These are phyloP conservation scores for Abramis brama DNA, from an alignment of 2,113 vertebrate species.

Conservation along the genomic window DNA sequence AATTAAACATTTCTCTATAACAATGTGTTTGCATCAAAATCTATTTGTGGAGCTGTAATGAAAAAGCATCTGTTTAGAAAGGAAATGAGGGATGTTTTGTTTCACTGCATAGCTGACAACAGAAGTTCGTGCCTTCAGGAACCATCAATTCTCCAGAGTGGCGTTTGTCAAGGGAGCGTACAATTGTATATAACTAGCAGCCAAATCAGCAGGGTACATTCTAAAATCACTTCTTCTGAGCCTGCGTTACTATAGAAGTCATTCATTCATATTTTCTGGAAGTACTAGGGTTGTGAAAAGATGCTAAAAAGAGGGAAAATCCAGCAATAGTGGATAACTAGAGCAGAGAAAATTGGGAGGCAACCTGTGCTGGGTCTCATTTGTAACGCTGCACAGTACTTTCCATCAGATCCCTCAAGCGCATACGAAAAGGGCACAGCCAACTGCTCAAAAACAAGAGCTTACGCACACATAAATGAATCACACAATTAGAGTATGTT, in stretches of 20 bases:
- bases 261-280: not conserved
- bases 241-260: conserved; percentile 7
- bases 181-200: conserved; percentile 25
- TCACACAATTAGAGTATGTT: conserved; percentile 35
- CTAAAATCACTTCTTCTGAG: conserved; percentile 20
- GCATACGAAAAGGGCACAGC: not conserved
- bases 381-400: conserved; percentile 35
- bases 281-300: not conserved
- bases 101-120: conserved; percentile 19
- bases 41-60: conserved; percentile 24
- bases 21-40: conserved; percentile 32
- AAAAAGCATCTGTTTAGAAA: conserved; percentile 32
- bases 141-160: conserved; percentile 13
- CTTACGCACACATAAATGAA: not conserved
- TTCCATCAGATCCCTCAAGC: conserved; percentile 41
- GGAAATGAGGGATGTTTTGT: conserved; percentile 8
- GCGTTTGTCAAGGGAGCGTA: conserved; percentile 8
- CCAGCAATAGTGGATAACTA: conserved; percentile 40
- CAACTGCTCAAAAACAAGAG: conserved; percentile 30
- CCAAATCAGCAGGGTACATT: conserved; percentile 2
- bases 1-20: conserved; percentile 44
- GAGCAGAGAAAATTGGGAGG: conserved; percentile 50
- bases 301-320: not conserved
- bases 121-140: conserved; percentile 17
- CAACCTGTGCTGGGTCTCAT: conserved; percentile 35